phyloP scores from a whole-genome alignment of 1,140 invertebrate genomes.

The Aphidius gifuensis region DNA sequence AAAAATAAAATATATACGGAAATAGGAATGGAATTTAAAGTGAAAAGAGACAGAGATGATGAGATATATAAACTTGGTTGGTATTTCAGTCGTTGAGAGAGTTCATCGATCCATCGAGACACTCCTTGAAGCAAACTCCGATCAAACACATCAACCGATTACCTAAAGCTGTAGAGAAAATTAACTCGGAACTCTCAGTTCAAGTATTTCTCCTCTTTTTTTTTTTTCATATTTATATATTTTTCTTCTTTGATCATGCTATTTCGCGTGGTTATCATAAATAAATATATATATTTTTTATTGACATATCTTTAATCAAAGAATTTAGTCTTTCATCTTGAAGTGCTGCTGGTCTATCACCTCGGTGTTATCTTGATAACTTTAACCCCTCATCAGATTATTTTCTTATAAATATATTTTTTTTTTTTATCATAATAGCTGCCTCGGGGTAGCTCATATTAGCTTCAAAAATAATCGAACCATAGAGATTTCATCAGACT shows the following conservation, averaged over 20 bases:
- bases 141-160: slow-evolving; percentile 26
- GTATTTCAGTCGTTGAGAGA: slow-evolving; percentile 9
- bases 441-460: too few relatives aligned
- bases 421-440: too few relatives aligned
- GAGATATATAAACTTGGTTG: slow-evolving; percentile 3
- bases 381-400: too few relatives aligned
- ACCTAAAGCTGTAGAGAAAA: slow-evolving; percentile 15
- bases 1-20: slow-evolving; percentile 1
- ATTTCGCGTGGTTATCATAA: slow-evolving; percentile 8
- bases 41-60: slow-evolving; percentile 4
- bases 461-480: too few relatives aligned
- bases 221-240: neutral
- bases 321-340: slow-evolving; percentile 1
- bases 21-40: neutral
- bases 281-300: slow-evolving; percentile 13
- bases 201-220: slow-evolving; percentile 14
- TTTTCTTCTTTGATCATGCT: neutral
- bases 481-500: too few relatives aligned
- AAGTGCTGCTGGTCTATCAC: neutral
- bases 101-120: slow-evolving; percentile 20
- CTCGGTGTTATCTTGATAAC: too few relatives aligned
- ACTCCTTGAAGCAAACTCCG: slow-evolving; percentile 15
- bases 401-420: too few relatives aligned
- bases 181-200: slow-evolving; percentile 18
- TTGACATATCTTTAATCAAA: slow-evolving; percentile 22